Conservation (phyloP, 1,140 invertebrate genomes). For the Mamestra configurata region DNA sequence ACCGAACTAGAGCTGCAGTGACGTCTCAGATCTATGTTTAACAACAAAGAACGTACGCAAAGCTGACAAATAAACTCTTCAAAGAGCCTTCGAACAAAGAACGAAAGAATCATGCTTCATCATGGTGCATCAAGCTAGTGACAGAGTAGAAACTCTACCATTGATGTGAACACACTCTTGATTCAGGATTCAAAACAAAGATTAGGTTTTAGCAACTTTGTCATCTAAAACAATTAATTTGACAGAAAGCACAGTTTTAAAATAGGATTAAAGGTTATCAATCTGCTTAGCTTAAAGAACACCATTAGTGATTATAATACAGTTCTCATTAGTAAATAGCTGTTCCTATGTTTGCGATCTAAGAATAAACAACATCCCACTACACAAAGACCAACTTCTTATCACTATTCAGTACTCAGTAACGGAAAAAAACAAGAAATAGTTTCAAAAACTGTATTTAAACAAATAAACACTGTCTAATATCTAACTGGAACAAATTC, state of each 20-base stretch:
- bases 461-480: conserved; percentile 36
- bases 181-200: too few species aligned
- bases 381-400: background rate
- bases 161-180: too few species aligned
- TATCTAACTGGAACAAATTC: conserved; percentile 70
- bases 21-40: background rate
- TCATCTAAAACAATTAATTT: too few species aligned
- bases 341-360: background rate
- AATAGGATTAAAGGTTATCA: background rate
- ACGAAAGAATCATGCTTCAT: too few species aligned
- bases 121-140: too few species aligned
- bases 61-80: background rate
- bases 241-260: background rate
- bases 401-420: too few species aligned
- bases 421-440: conserved; percentile 4
- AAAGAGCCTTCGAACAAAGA: too few species aligned
- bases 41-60: background rate
- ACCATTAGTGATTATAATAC: background rate
- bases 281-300: background rate
- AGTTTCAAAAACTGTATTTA: conserved; percentile 5
- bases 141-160: too few species aligned
- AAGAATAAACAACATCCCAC: background rate
- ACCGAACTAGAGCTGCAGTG: background rate
- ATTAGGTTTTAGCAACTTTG: too few species aligned
- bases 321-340: background rate